Conservation (phyloP, 1,140 invertebrate genomes). For the Zeugodacus cucurbitae region DNA sequence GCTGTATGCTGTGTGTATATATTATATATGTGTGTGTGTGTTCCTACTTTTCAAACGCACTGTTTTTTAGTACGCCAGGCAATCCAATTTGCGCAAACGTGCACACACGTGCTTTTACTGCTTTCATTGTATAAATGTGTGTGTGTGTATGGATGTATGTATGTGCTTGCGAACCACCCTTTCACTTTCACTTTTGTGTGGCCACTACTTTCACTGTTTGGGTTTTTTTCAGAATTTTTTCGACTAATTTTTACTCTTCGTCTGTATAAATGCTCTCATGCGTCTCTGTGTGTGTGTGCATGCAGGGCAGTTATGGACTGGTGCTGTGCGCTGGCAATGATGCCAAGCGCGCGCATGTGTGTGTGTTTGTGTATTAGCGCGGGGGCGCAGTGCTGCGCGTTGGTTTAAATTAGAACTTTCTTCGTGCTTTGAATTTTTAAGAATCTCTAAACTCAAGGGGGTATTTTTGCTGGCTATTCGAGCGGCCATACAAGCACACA, state of each 20-base stretch:
- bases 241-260: neutral
- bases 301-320: neutral
- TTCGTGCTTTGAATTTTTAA: conserved; percentile 45
- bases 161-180: conserved; percentile 27
- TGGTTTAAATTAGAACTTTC: conserved; percentile 46
- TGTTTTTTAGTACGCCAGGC: neutral
- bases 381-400: neutral
- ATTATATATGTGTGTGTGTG: neutral
- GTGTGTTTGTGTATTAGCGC: neutral
- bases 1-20: neutral
- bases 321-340: neutral
- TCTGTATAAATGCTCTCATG: neutral
- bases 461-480: conserved; percentile 12
- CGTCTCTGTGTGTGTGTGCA: neutral
- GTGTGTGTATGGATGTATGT: neutral
- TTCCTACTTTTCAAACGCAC: neutral
- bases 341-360: neutral
- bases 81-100: conserved; percentile 21
- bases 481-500: neutral
- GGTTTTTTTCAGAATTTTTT: neutral
- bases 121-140: neutral
- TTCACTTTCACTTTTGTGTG: neutral
- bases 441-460: conserved; percentile 34
- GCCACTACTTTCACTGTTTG: neutral
- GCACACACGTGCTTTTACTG: conserved; percentile 6